Percentiles rank a stretch among this genome's conserved stretches.
Conservation (phyloP, 2,888 invertebrate genomes). For the Allygus modestus region DNA sequence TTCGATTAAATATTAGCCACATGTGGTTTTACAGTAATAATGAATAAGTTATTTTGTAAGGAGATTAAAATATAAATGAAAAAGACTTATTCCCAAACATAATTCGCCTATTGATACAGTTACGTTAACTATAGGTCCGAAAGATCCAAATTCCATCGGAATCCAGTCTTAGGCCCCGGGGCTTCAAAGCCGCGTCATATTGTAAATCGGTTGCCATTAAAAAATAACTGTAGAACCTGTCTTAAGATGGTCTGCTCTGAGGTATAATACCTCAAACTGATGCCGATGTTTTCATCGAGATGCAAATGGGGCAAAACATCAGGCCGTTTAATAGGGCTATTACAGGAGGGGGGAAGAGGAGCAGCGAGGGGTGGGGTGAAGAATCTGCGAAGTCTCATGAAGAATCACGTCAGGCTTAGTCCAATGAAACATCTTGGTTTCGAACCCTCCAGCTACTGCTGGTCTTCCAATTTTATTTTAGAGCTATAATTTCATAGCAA, state of each 20-base stretch:
- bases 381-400: neutral
- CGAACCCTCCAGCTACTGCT: too few relatives aligned
- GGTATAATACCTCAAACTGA: neutral
- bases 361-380: neutral
- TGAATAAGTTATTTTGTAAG: too few relatives aligned
- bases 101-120: neutral
- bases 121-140: neutral
- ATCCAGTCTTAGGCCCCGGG: neutral
- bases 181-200: neutral
- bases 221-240: conserved; percentile 28
- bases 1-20: too few relatives aligned
- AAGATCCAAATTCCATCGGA: neutral
- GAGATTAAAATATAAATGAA: too few relatives aligned
- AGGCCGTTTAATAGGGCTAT: neutral
- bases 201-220: conserved; percentile 11
- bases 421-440: too few relatives aligned
- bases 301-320: neutral
- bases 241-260: neutral
- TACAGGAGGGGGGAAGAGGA: neutral
- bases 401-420: neutral
- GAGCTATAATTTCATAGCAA: too few relatives aligned
- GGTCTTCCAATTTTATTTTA: too few relatives aligned
- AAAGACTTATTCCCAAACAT: too few relatives aligned
- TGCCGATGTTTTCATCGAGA: conserved; percentile 12
- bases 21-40: too few relatives aligned